Percentiles rank a stretch among this genome's conserved stretches.
These are phyloP conservation scores for Hyperoplus lanceolatus DNA, from an alignment of 2,797 vertebrate genomes.

Conservation along the genomic window DNA sequence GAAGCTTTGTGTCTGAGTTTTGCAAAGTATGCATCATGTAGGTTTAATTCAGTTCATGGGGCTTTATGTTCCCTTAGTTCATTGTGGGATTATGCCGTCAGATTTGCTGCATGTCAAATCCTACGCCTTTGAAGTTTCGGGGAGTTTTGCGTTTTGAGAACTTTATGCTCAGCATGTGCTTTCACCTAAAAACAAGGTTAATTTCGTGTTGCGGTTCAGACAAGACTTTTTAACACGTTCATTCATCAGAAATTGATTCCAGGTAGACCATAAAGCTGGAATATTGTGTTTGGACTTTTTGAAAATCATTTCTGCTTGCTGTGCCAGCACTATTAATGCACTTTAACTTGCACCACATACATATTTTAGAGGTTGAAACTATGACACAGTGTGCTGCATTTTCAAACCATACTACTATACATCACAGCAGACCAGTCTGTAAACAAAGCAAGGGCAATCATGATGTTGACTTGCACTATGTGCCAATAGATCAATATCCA, in stretches of 20 bases:
- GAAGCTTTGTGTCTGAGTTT: slow-evolving; percentile 36
- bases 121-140: slow-evolving; percentile 51
- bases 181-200: slow-evolving; percentile 36
- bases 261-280: slow-evolving; percentile 22
- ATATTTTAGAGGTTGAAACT: slow-evolving; percentile 20
- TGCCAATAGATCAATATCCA: slow-evolving; percentile 56
- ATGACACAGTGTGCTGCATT: slow-evolving; percentile 17
- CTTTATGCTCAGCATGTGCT: slow-evolving; percentile 36
- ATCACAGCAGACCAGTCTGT: slow-evolving; percentile 5
- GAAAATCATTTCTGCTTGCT: slow-evolving; percentile 27
- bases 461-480: slow-evolving; percentile 31
- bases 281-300: slow-evolving; percentile 21
- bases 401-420: slow-evolving; percentile 15
- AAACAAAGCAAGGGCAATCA: slow-evolving; percentile 61
- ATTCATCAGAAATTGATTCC: slow-evolving; percentile 44
- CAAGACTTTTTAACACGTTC: slow-evolving; percentile 17
- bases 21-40: slow-evolving; percentile 39
- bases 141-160: slow-evolving; percentile 47
- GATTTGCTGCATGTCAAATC: slow-evolving; percentile 66
- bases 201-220: slow-evolving; percentile 28
- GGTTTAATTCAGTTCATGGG: slow-evolving; percentile 62
- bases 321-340: slow-evolving; percentile 17
- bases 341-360: slow-evolving; percentile 30
- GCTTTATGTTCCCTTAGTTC: slow-evolving; percentile 48
- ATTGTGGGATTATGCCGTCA: slow-evolving; percentile 65